Evolutionary conservation across 2,888 invertebrate species (phyloP), one percentile per base, ranked within the genome.

Genomic region (Hofmannophila pseudospretella): DNA sequence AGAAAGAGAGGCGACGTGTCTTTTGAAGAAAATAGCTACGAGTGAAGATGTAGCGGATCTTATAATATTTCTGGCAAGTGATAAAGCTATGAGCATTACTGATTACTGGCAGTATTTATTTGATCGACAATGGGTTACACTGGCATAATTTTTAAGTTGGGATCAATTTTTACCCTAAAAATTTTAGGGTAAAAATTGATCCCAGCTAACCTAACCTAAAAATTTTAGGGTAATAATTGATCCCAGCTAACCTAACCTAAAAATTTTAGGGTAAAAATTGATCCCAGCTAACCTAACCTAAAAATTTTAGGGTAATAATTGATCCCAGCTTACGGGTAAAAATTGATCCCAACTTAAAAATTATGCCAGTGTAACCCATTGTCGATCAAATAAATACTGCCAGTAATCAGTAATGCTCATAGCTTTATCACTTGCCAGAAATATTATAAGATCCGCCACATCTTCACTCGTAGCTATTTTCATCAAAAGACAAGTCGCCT

Each of bases 31-130:
- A 11, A 25, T 39, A 5, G 36, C 35, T 2, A 32, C 36, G 7
- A 20, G 38, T 1, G 43, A 43, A 20, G 49, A 49, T 12, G 44
- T 47, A 4, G 41, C 45, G 4, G 43, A 45, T 4, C 7, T 42
- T 14, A 47, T 49, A 1, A 25, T 25, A 1, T 49, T 47, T 13
- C 26, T 49, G 9, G 45, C 47, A 3, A 49, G 49, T 25, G 49
- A 45, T 11, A 38, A 33, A 4, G 45, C 42, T 8, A 34, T 7
- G 3, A 42, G 41, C 25, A 40, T 46, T 14, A n/a, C n/a, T n/a
- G n/a, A n/a, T n/a, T n/a, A 40, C 40, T 5, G 40, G 40, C 3
- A 34, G 34, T 11, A 26, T 38, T 9, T 33, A 33, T 16, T 4
- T 33, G 9, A 26, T 33, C 16, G 33, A 33, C 14, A 26, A 26